Conservation (phyloP, 2,888 invertebrate genomes). For the Agapostemon virescens region DNA sequence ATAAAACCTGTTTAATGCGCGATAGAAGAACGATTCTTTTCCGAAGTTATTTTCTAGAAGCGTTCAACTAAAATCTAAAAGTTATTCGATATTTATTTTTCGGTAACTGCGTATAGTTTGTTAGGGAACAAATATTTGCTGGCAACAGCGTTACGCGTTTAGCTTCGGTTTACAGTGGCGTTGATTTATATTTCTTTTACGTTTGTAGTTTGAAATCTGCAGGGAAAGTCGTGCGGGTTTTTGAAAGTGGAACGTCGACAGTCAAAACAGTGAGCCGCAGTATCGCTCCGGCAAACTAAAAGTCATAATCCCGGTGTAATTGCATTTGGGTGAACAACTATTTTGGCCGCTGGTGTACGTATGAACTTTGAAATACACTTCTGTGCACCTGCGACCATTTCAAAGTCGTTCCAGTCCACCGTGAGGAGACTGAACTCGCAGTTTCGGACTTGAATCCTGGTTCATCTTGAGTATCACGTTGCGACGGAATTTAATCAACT, state of each 20-base stretch:
- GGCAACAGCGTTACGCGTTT: neutral
- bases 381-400: neutral
- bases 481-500: neutral
- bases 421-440: neutral
- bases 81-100: no score
- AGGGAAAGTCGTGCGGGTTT: neutral
- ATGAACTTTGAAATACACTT: conserved; percentile 8
- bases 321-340: conserved; percentile 2
- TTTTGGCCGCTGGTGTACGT: neutral
- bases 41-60: neutral
- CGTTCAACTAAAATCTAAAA: neutral
- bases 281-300: neutral
- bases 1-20: neutral
- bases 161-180: neutral
- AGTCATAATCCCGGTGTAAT: conserved; percentile 1
- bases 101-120: neutral
- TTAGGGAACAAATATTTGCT: neutral
- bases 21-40: neutral
- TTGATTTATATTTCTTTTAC: neutral
- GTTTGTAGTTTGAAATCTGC: neutral
- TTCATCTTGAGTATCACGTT: neutral
- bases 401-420: neutral
- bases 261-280: neutral
- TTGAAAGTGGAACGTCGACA: neutral
- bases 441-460: neutral